Evolutionary conservation across 2,888 invertebrate genomes (phyloP).

Genomic region (Drosophila putrida): DNA sequence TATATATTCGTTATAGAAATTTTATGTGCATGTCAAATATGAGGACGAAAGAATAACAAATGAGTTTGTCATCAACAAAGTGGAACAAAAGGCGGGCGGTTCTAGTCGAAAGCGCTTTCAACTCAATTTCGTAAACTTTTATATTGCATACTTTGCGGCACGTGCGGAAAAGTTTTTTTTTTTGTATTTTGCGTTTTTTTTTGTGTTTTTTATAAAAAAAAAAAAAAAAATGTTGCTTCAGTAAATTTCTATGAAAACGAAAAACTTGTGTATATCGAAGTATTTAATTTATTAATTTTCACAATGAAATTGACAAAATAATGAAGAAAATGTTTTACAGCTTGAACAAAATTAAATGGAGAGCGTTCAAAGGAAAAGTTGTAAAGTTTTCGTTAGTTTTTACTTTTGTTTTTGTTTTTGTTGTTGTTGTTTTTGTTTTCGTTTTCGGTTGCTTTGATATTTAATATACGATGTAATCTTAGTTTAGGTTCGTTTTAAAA

Average conservation of each 20-base stretch:
- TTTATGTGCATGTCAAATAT: conserved; percentile 41
- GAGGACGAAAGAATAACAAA: conserved; percentile 46
- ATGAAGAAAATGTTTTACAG: conserved; percentile 12
- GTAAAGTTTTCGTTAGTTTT: conserved; percentile 29
- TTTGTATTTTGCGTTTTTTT: not conserved
- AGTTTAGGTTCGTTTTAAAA: conserved; percentile 49
- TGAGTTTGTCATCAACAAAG: conserved; percentile 49
- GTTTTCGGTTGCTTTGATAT: conserved; percentile 23
- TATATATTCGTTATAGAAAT: not conserved
- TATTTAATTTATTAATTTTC: conserved; percentile 38
- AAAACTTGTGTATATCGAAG: conserved; percentile 34
- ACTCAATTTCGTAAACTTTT: conserved; percentile 54
- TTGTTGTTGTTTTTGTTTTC: conserved; percentile 11
- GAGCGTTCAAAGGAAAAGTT: conserved; percentile 5
- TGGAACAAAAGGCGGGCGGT: conserved; percentile 33
- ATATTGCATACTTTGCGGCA: conserved; percentile 52
- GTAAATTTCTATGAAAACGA: conserved; percentile 33
- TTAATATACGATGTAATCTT: conserved; percentile 36
- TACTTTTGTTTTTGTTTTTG: conserved; percentile 13
- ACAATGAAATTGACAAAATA: conserved; percentile 19
- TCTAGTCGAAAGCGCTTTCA: conserved; percentile 36
- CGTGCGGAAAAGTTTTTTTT: conserved; percentile 31
- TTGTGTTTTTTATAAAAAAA: not conserved
- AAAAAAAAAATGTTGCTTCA: conserved; percentile 18
- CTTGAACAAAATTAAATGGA: conserved; percentile 5